phyloP scores from a whole-genome alignment of 2,888 invertebrate genomes.

The Oligia strigilis region DNA sequence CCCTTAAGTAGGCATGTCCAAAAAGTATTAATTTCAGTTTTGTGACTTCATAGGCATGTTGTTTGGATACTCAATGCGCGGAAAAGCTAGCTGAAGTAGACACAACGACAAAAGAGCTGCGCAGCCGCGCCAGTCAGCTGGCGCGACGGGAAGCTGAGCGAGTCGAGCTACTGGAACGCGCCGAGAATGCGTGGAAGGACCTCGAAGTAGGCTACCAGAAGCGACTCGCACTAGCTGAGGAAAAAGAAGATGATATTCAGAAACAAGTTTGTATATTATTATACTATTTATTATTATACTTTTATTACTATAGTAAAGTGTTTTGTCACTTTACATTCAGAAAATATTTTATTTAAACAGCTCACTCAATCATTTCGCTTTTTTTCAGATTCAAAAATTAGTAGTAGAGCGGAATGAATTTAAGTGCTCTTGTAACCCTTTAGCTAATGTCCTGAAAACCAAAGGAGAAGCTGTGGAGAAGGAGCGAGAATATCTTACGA shows the following conservation, averaged over 20 bases:
- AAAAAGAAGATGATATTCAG: slow-evolving; percentile 80
- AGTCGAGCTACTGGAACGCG: slow-evolving; percentile 81
- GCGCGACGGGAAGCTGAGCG: slow-evolving; percentile 82
- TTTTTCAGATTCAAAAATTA: slow-evolving; percentile 76
- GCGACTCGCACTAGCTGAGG: slow-evolving; percentile 75
- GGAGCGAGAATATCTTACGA: slow-evolving; percentile 67
- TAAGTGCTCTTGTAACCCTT: slow-evolving; percentile 69
- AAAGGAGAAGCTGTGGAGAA: slow-evolving; percentile 69
- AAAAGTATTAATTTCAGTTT: slow-evolving; percentile 7
- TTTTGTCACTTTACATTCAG: too few relatives aligned
- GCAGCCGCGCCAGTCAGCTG: slow-evolving; percentile 75
- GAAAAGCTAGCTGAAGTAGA: slow-evolving; percentile 76
- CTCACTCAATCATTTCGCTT: neutral
- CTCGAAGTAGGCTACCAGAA: slow-evolving; percentile 82
- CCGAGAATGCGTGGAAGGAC: slow-evolving; percentile 85
- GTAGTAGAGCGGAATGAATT: slow-evolving; percentile 77
- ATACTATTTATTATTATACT: neutral
- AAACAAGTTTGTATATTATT: slow-evolving; percentile 74
- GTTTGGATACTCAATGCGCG: slow-evolving; percentile 74
- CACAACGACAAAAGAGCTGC: slow-evolving; percentile 72
- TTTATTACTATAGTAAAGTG: neutral
- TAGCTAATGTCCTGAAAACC: slow-evolving; percentile 71
- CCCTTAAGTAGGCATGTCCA: neutral
- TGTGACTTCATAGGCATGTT: slow-evolving; percentile 75
- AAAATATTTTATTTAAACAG: neutral